Base-by-base conservation (phyloP, 1,140 invertebrate genomes). In the Adelges cooleyi region DNA sequence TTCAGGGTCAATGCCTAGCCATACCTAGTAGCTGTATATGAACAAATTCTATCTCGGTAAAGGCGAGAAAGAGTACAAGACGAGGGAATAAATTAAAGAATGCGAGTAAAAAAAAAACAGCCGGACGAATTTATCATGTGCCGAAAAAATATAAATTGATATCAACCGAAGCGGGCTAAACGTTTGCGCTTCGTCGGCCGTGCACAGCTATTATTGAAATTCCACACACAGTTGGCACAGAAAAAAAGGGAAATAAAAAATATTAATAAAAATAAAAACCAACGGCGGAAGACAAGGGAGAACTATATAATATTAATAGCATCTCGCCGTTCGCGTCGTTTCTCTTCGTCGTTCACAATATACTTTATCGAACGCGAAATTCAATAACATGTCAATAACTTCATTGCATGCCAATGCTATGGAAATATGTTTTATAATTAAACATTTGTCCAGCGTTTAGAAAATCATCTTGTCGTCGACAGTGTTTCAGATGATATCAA, bases 101-200 rank as follows among this genome's bases (percentile, higher is more conserved):
- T n/a, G n/a, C n/a, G n/a, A n/a, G n/a, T n/a, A 44, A 56, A 53
- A 36, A 36, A 36, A 51, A 59, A 42, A 9, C 10, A 56, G 42
- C 36, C 38, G 38, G 54, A 42, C 40, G 54, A 62, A 62, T 62
- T 48, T 48, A 48, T 62, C 27, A 8, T n/a, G 42, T 13, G 56
- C 25, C 40, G 40, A 59, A 59, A 62, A n/a, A 62, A 48, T 48
- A 44, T 29, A 62, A 62, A 46, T 48, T 62, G 56, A 62, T 29
- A 62, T 48, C 23, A 42, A 46, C 56, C 42, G 10, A 42, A n/a
- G 40, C 29, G 4, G n/a, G 29, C 5, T 11, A 33, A 33, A 5
- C 29, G 5, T 33, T 33, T 11, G 29, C 11, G 11, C 29, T 33
- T 33, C n/a, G 42, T 17, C 10, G 36, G 13, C 13, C 42, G 23